These are phyloP conservation scores for Nezara viridula DNA, from an alignment of 2,888 invertebrate species.

Conservation along the genomic window DNA sequence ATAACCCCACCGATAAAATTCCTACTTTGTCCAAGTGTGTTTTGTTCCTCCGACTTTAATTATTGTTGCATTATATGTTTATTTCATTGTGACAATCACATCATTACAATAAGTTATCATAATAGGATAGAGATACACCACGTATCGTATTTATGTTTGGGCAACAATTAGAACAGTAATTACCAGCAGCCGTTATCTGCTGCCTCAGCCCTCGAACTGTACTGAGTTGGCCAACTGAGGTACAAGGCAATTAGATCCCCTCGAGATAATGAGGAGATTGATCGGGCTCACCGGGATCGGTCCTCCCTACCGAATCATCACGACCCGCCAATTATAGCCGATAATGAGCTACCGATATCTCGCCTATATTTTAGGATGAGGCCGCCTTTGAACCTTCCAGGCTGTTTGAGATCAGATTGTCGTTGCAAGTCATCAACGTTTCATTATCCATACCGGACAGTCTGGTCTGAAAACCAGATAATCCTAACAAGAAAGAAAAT, in stretches of 20 bases:
- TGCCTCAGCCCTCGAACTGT: neutral
- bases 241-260: neutral
- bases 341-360: neutral
- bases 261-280: slow-evolving; percentile 14
- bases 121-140: no score
- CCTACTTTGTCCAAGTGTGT: no score
- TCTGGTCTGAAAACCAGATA: no score
- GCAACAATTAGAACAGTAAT: neutral
- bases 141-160: no score
- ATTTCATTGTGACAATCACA: no score
- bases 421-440: neutral
- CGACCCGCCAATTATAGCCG: neutral
- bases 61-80: no score
- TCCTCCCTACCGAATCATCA: neutral
- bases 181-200: neutral
- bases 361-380: neutral
- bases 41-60: no score
- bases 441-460: no score
- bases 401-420: neutral
- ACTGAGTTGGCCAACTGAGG: neutral
- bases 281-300: neutral
- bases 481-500: no score
- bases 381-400: neutral
- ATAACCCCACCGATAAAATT: no score
- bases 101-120: no score